Percentiles rank a stretch among this genome's conserved stretches.
Evolutionary conservation across 2,113 vertebrate genomes (phyloP).

Genomic region (Reinhardtius hippoglossoides): DNA sequence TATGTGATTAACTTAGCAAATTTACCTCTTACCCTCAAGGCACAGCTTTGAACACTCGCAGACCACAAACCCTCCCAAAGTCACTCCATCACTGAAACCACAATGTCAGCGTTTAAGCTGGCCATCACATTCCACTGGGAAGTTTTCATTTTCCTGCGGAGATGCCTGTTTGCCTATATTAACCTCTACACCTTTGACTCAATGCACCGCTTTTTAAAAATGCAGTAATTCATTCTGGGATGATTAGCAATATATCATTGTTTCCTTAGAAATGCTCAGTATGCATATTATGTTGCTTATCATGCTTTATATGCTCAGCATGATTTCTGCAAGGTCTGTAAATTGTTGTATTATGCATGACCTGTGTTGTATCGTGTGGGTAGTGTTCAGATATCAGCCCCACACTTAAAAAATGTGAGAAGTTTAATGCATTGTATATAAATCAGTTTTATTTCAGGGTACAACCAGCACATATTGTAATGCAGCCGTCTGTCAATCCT

Average conservation of each 20-base stretch:
- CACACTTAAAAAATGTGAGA: background rate
- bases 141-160: slow-evolving; percentile 71
- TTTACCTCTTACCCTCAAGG: slow-evolving; percentile 81
- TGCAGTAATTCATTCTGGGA: slow-evolving; percentile 44
- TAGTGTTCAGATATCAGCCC: slow-evolving; percentile 12
- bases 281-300: slow-evolving; percentile 63
- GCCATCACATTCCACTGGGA: slow-evolving; percentile 58
- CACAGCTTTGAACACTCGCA: slow-evolving; percentile 70
- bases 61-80: slow-evolving; percentile 75
- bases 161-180: slow-evolving; percentile 59
- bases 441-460: slow-evolving; percentile 38
- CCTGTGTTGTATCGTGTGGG: slow-evolving; percentile 13
- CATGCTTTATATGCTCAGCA: slow-evolving; percentile 44
- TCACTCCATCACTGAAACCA: slow-evolving; percentile 76
- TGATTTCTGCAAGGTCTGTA: slow-evolving; percentile 57
- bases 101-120: slow-evolving; percentile 65
- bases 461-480: slow-evolving; percentile 8
- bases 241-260: slow-evolving; percentile 64
- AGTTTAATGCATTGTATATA: slow-evolving; percentile 31
- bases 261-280: slow-evolving; percentile 61
- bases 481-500: slow-evolving; percentile 15
- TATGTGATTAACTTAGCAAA: slow-evolving; percentile 86
- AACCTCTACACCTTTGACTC: slow-evolving; percentile 64
- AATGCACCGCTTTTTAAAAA: slow-evolving; percentile 39
- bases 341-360: slow-evolving; percentile 32